A percentile compares a stretch with the other conserved stretches of the same genome.
phyloP scores from a whole-genome alignment of 2,888 invertebrate genomes.

The Panorpa germanica region DNA sequence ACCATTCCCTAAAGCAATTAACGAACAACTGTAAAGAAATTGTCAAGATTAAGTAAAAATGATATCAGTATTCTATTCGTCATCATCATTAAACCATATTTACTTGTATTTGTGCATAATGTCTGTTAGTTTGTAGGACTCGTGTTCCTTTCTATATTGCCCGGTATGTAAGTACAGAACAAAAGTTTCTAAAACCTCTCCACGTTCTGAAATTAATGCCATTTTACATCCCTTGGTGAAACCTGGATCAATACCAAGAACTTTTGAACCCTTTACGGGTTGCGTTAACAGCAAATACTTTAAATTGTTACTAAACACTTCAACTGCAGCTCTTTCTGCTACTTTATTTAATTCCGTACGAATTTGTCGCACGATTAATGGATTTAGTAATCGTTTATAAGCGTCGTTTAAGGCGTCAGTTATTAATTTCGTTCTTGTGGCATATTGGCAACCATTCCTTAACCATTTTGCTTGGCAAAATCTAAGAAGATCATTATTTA shows the following conservation, averaged over 20 bases:
- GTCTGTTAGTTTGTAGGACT: conserved; percentile 26
- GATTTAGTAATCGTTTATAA: conserved; percentile 38
- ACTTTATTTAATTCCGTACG: conserved; percentile 50
- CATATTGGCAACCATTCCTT: conserved; percentile 20
- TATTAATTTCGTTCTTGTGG: conserved; percentile 23
- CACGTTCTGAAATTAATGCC: conserved; percentile 56
- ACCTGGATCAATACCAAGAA: conserved; percentile 82
- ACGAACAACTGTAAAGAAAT: conserved; percentile 37
- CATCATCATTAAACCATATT: conserved; percentile 11
- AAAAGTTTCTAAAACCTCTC: conserved; percentile 44
- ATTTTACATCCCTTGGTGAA: conserved; percentile 78
- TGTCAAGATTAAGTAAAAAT: conserved; percentile 3
- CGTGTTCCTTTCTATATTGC: conserved; percentile 23
- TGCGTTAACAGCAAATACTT: conserved; percentile 64
- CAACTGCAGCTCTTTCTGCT: conserved; percentile 68
- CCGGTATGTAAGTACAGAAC: conserved; percentile 46
- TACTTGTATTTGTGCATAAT: conserved; percentile 38
- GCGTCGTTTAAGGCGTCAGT: conserved; percentile 37
- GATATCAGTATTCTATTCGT: conserved; percentile 5
- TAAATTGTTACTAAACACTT: conserved; percentile 70
- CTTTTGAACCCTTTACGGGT: conserved; percentile 59
- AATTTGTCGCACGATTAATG: conserved; percentile 46
- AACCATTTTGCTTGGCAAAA: conserved; percentile 28
- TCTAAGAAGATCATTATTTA: conserved; percentile 36
- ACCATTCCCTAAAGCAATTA: conserved; percentile 83